A percentile compares a stretch with the other conserved stretches of the same genome.
Evolutionary conservation across 2,797 vertebrate species (phyloP).

Genomic region (Vipera latastei): DNA sequence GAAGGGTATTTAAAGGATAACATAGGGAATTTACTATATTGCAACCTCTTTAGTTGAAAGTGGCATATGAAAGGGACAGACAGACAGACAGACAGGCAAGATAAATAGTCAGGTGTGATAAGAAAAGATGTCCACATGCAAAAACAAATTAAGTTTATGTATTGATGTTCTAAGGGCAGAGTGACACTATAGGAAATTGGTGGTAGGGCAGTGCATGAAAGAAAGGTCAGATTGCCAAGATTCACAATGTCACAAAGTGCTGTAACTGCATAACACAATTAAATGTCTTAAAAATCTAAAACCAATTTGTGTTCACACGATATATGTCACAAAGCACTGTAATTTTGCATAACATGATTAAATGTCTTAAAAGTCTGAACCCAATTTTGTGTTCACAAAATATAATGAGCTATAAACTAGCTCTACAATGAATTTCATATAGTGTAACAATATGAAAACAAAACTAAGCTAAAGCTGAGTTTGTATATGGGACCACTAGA

Average conservation of each 20-base stretch:
- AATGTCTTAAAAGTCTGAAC: neutral
- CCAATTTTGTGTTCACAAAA: neutral
- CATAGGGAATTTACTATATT: neutral
- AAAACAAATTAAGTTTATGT: neutral
- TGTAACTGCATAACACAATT: neutral
- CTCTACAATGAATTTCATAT: neutral
- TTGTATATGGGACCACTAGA: neutral
- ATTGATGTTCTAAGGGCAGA: neutral
- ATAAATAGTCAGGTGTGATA: neutral
- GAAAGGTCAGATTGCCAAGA: neutral
- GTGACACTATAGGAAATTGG: neutral
- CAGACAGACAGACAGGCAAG: neutral
- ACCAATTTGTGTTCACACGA: neutral
- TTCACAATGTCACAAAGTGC: neutral
- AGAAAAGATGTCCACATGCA: neutral
- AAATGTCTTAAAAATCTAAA: neutral
- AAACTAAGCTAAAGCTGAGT: neutral
- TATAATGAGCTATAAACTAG: neutral
- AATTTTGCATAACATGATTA: neutral
- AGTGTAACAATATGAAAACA: neutral
- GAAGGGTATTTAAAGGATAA: neutral
- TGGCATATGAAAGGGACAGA: neutral
- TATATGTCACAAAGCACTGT: neutral
- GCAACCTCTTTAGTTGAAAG: neutral
- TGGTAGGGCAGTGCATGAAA: neutral